Base-by-base conservation (phyloP, 2,113 vertebrate genomes). In the Neoarius graeffei region DNA sequence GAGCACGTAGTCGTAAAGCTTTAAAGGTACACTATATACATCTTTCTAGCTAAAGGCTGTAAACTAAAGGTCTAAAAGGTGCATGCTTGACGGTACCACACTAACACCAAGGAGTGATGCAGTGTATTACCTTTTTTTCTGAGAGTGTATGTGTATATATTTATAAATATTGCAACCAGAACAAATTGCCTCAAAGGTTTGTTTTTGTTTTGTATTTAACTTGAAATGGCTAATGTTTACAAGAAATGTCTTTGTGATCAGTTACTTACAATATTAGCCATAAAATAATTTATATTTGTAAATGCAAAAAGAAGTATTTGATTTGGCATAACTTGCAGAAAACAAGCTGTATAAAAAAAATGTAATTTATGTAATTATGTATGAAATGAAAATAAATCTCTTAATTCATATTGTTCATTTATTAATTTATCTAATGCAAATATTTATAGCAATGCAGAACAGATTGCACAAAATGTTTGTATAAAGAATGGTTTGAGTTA, bases 221-320 rank as follows among this genome's bases (percentile, higher is more conserved):
- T 80, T 86, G 76, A 89, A 90, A 86, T 62, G 27, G 88, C 79
- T 83, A 54, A 91, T 90, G 92, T 93, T 93, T 91, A 93, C 92
- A 92, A 86, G n/a, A 83, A 52, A 56, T 88, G 88, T 87, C 14
- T 89, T 85, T 87, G 56, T 89, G 88, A 89, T 93, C 91, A 89
- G 84, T 77, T 81, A 73, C 90, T 86, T 86, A 94, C 91, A 93
- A 90, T 87, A 89, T 89, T 91, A 88, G 91, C 89, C 91, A 89
- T 93, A 88, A 91, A 86, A 89, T 88, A 90, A 90, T 52, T 94
- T 92, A 93, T 93, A 89, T 87, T 76, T 95, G 88, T 92, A 91
- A 90, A 93, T 92, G 90, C 87, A 86, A 91, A 87, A 11, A 90
- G 83, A 87, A 54, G 74, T 85, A 79, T 86, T 71, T 86, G 77